phyloP scores from a whole-genome alignment of 1,140 invertebrate species.

The Drosophila bifasciata region DNA sequence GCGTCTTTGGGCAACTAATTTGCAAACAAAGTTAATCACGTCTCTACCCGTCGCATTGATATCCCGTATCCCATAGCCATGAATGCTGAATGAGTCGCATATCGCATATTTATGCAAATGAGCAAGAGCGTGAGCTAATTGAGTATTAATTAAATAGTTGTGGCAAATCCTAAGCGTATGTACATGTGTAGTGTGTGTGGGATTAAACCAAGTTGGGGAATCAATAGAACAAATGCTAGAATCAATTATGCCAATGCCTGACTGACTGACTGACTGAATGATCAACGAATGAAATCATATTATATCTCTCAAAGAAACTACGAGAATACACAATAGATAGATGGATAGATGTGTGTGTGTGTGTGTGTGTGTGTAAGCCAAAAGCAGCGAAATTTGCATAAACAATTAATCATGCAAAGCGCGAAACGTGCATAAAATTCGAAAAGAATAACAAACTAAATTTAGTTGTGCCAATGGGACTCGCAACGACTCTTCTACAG shows the following conservation, averaged over 20 bases:
- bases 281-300: conserved; percentile 5
- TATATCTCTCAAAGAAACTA: conserved; percentile 20
- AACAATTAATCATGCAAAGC: conserved; percentile 81
- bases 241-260: conserved; percentile 46
- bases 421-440: conserved; percentile 75
- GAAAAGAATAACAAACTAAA: conserved; percentile 59
- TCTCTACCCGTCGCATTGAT: conserved; percentile 56
- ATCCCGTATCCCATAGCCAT: conserved; percentile 48
- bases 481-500: not conserved
- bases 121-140: conserved; percentile 64
- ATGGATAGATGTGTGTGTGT: conserved; percentile 4
- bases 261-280: conserved; percentile 20
- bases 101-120: conserved; percentile 69
- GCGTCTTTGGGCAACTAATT: conserved; percentile 60
- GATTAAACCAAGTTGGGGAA: conserved; percentile 54
- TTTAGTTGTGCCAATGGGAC: conserved; percentile 49
- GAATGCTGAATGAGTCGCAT: conserved; percentile 58
- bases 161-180: conserved; percentile 19
- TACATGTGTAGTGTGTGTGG: conserved; percentile 54
- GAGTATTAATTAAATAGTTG: conserved; percentile 73
- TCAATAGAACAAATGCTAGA: conserved; percentile 34
- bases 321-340: not conserved
- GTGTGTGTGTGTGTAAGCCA: conserved; percentile 47
- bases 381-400: conserved; percentile 74
- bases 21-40: conserved; percentile 73